phyloP scores from a whole-genome alignment of 1,140 invertebrate genomes.

The Plectrocnemia conspersa region DNA sequence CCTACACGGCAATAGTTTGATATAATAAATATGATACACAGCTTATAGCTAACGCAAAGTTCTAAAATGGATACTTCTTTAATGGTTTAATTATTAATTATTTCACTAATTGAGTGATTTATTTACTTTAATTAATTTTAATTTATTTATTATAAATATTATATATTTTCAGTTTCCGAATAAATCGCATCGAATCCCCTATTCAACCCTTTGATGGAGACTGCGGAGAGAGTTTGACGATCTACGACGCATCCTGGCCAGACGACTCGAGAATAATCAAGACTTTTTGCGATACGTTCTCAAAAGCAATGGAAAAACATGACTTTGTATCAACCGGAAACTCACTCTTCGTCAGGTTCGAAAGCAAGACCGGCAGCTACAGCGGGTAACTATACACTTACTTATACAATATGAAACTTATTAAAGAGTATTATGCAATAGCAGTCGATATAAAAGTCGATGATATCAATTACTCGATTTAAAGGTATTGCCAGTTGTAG shows the following conservation, averaged over 20 bases:
- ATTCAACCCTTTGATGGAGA: constrained; percentile 80
- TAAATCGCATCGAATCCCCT: constrained; percentile 82
- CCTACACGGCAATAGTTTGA: too few relatives aligned
- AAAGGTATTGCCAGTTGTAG: too few relatives aligned
- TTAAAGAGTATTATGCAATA: too few relatives aligned
- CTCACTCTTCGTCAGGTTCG: constrained; percentile 79
- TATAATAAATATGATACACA: too few relatives aligned
- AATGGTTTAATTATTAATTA: neutral
- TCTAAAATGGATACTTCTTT: too few relatives aligned
- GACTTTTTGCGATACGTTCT: constrained; percentile 89
- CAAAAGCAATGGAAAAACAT: constrained; percentile 84
- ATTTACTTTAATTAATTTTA: constrained; percentile 27
- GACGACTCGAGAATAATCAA: constrained; percentile 84
- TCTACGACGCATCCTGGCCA: constrained; percentile 79
- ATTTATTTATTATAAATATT: neutral
- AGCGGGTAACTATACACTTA: constrained; percentile 59
- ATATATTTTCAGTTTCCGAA: constrained; percentile 64
- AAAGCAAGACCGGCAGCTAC: constrained; percentile 87
- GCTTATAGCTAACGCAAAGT: too few relatives aligned
- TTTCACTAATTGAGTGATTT: constrained; percentile 6
- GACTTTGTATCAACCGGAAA: constrained; percentile 84
- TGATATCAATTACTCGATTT: too few relatives aligned
- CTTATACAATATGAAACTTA: neutral
- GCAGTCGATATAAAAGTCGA: too few relatives aligned
- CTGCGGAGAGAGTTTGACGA: constrained; percentile 80